Evolutionary conservation across 2,797 vertebrate species (phyloP), one percentile per base, ranked within the genome.

Genomic region (Chrosomus eos): DNA sequence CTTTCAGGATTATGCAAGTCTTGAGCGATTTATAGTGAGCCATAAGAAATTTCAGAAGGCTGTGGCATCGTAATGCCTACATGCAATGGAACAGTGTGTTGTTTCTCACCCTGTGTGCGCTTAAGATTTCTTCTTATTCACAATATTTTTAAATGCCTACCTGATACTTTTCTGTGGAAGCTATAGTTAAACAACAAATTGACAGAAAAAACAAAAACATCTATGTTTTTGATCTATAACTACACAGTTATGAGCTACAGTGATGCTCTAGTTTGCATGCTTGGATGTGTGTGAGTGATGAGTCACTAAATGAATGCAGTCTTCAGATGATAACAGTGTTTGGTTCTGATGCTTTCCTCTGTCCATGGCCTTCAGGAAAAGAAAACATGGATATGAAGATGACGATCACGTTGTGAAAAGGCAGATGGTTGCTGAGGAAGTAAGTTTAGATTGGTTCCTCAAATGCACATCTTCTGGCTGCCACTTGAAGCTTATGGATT

Each of bases 311-410:
- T 72, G n/a, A 84, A 51, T 55, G 38, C 26, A 77, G 16, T 62
- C 72, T 67, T 67, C 21, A 38, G 76, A 82, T 66, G 67, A 21
- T 31, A 67, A 77, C 11, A 3, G 36, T 26, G 28, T 14, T 36
- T 62, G 70, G 4, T 60, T 64, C 19, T 18, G 67, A 74, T 84
- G 67, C 21, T 33, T 31, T 86, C 55, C 60, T 72, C 7, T 70
- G n/a, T 74, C 51, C 43, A 31, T 71, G 45, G 82, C 73, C 68
- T 88, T 58, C 92, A 99, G 98, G 89, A 98, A 96, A 95, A 96
- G 97, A 89, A 99, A 97, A 88, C 95, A 97, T 91, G 97, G 97
- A 75, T 97, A 96, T 87, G 97, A 99, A 92, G 97, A 98, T 33
- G 97, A 97, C 23, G 96, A 94, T 28, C 95, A 96, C 1, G 90